Evolutionary conservation across 2,888 invertebrate genomes (phyloP).

Genomic region (Empis livida): DNA sequence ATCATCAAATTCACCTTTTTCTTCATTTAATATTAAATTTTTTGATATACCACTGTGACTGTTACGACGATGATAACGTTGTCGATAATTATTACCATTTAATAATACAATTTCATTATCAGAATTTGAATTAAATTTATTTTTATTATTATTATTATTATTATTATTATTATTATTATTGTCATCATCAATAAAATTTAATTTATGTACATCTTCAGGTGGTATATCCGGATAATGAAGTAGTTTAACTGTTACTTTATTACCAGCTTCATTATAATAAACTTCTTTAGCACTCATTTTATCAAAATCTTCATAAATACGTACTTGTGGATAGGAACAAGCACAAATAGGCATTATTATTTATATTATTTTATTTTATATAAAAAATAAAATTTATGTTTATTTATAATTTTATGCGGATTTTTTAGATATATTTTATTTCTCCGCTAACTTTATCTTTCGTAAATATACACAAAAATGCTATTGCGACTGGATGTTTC

Average conservation of each 20-base stretch:
- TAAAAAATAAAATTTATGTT: no score
- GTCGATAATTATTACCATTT: conserved; percentile 4
- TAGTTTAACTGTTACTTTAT: conserved; percentile 33
- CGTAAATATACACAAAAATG: no score
- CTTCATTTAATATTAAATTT: background rate
- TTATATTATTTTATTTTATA: no score
- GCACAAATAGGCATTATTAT: conserved; percentile 31
- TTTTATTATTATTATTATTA: background rate
- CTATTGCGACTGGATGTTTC: no score
- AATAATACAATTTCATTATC: conserved; percentile 8
- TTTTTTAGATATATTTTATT: no score
- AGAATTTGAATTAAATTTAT: background rate
- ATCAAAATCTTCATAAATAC: conserved; percentile 36
- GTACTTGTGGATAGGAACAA: conserved; percentile 25
- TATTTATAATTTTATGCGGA: no score
- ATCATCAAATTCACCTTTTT: conserved; percentile 1
- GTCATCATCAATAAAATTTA: conserved; percentile 27
- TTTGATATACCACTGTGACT: background rate
- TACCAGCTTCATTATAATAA: conserved; percentile 34
- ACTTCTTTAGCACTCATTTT: conserved; percentile 38
- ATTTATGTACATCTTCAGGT: conserved; percentile 31
- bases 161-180: background rate
- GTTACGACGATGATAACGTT: no score
- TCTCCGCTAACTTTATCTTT: no score
- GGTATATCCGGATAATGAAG: conserved; percentile 33